Evolutionary conservation across 37 sponge, comb jelly and placozoan genomes (phyloP), one percentile per base, ranked within the genome.

Genomic region (Aplysina aerophoba): DNA sequence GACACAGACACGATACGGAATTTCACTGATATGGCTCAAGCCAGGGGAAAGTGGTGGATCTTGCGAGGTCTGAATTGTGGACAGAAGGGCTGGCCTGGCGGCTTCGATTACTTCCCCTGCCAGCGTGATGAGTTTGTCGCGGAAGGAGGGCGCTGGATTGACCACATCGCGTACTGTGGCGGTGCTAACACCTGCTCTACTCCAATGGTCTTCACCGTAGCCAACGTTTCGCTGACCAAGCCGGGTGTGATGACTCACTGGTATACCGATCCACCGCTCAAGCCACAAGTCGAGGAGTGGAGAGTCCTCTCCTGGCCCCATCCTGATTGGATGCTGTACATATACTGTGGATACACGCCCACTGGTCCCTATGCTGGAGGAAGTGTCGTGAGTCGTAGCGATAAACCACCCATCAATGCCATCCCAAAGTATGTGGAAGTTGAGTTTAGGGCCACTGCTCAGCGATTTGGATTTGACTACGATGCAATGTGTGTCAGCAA

Each of bases 131-230:
- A 84, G 74, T 84, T 84, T 73, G 58, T 84, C 0, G 12, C 22
- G 25, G 68, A 37, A n/a, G 37, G 50, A 55, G 85, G 30, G 27
- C 15, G 22, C 41, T 84, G 85, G 85, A 41, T 84, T 41, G 85
- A 84, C 30, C 85, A 84, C 74, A 84, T 84, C 53, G 85, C 85
- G 0, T 84, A 84, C 74, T 84, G 85, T 71, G 85, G 85, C 12
- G 85, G 85, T 5, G 28, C 71, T 38, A 84, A 84, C 37, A 84
- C 85, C 0, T 84, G 85, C 33, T 17, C 20, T 1, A 84, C 85
- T 35, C 85, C 85, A 25, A 71, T 84, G 3, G 13, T 71, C 12
- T 73, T 21, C 37, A 84, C 85, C 5, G 74, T 73, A 1, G 85
- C 83, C 19, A 83, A 83, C 54, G 83, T 83, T 2, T 83, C 83